Base-by-base conservation (phyloP, 1,140 invertebrate genomes). In the Bombus haemorrhoidalis region DNA sequence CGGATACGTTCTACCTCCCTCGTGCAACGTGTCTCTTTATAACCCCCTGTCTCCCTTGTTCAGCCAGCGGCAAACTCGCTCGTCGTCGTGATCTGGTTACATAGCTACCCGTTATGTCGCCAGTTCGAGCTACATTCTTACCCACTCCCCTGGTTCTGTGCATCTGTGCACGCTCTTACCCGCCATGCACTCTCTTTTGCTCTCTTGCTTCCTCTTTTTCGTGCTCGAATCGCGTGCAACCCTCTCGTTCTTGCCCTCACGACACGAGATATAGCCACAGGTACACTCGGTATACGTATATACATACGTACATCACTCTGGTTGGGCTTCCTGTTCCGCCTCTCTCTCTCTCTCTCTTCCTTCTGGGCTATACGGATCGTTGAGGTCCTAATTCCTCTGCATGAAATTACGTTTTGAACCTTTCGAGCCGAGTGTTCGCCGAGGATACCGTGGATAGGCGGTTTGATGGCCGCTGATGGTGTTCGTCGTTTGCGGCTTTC, bases 61-160 rank as follows among this genome's bases (percentile, higher is more conserved):
- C 76, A 39, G 59, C 68, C 80, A 62, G 64, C 83, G 85, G 71
- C 77, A 72, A 57, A 57, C 69, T 69, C 47, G 81, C 39, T 83
- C 88, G 88, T 93, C 88, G 88, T 93, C 93, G 93, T 93, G 93
- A 93, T 93, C 92, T 91, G 92, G 90, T 92, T 93, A 92, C 92
- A 93, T 92, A 89, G 91, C 92, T 93, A 91, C 91, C 93, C 92
- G 93, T 94, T 94, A 93, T 92, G 89, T 93, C 76, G 92, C 88
- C 86, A 91, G 91, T 93, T 90, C 91, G 87, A 83, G 87, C 87
- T 91, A 91, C 89, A 92, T 91, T 90, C 91, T 90, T 90, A 87
- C 86, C 78, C 78, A 81, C 75, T 88, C 86, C 84, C 80, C 77
- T 87, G 71, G 37, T 85, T 79, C 85, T 12, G 34, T 78, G 22